These are phyloP conservation scores for Atta colombica DNA, from an alignment of 1,140 invertebrate species.

Conservation along the genomic window DNA sequence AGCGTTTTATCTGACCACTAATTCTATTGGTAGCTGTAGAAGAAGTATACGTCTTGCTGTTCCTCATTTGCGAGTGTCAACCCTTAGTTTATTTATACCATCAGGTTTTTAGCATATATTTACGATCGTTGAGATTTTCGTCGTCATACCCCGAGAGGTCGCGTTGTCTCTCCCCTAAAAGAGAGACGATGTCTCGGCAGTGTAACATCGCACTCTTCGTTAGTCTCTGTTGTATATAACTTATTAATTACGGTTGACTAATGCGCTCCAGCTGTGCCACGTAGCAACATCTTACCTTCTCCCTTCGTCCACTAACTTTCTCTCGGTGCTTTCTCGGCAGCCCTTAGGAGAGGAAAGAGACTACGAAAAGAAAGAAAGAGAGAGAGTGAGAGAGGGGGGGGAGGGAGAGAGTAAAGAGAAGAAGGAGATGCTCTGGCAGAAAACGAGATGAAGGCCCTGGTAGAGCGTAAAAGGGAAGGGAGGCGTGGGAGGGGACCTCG, in stretches of 20 bases:
- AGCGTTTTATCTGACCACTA: conserved; percentile 26
- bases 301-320: conserved; percentile 62
- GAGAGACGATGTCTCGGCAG: conserved; percentile 48
- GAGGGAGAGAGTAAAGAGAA: conserved; percentile 67
- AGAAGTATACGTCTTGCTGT: conserved; percentile 46
- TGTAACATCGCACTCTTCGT: conserved; percentile 69
- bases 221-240: conserved; percentile 71
- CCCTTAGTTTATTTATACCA: conserved; percentile 71
- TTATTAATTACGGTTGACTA: conserved; percentile 80
- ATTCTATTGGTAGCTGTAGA: conserved; percentile 16
- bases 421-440: conserved; percentile 59
- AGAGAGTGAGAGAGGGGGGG: too few species aligned
- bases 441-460: conserved; percentile 32
- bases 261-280: conserved; percentile 77
- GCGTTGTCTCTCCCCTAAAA: conserved; percentile 31
- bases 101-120: conserved; percentile 70
- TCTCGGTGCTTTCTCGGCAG: conserved; percentile 53
- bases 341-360: conserved; percentile 64
- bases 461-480: conserved; percentile 28
- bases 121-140: conserved; percentile 68
- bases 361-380: conserved; percentile 25
- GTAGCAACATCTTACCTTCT: conserved; percentile 59
- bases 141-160: conserved; percentile 62
- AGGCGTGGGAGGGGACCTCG: conserved; percentile 29
- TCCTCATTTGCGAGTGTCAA: conserved; percentile 68